A percentile compares a stretch with the other conserved stretches of the same genome.
phyloP scores from a whole-genome alignment of 1,140 invertebrate species.

The Meloidogyne floridensis region DNA sequence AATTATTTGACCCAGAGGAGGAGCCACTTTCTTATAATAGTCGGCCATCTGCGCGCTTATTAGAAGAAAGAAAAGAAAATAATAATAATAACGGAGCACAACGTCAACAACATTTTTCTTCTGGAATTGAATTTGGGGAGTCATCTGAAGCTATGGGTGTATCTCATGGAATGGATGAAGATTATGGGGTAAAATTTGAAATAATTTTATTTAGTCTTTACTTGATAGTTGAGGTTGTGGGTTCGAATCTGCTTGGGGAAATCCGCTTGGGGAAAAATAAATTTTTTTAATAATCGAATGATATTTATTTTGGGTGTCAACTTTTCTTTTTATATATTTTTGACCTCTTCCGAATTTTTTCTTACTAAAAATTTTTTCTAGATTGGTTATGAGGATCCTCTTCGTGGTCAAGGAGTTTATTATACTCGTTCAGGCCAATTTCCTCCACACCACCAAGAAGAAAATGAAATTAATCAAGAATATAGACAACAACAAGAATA shows the following conservation, averaged over 20 bases:
- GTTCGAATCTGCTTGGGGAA: too few species aligned
- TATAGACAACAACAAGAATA: constrained; percentile 16
- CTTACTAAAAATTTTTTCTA: not conserved
- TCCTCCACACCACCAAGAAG: not conserved
- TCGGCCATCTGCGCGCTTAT: constrained; percentile 36
- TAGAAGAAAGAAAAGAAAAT: not conserved
- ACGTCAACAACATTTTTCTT: not conserved
- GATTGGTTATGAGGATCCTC: constrained; percentile 29
- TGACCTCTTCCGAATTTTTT: not conserved
- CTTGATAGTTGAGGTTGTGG: too few species aligned
- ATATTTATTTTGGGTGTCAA: too few species aligned
- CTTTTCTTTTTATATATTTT: not conserved
- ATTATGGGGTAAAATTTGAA: constrained; percentile 17
- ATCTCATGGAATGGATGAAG: constrained; percentile 21
- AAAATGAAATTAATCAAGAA: constrained; percentile 8
- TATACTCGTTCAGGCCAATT: constrained; percentile 1
- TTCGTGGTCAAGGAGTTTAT: constrained; percentile 15
- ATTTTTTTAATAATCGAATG: too few species aligned
- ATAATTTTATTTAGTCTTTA: too few species aligned
- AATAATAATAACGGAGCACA: not conserved
- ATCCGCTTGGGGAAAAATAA: too few species aligned
- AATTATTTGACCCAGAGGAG: constrained; percentile 19
- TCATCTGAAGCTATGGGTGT: not conserved
- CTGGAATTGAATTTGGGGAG: not conserved
- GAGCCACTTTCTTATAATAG: constrained; percentile 59